A percentile compares a stretch with the other conserved stretches of the same genome.
phyloP scores from a whole-genome alignment of 2,888 invertebrate species.

The Nemotelus nigrinus region DNA sequence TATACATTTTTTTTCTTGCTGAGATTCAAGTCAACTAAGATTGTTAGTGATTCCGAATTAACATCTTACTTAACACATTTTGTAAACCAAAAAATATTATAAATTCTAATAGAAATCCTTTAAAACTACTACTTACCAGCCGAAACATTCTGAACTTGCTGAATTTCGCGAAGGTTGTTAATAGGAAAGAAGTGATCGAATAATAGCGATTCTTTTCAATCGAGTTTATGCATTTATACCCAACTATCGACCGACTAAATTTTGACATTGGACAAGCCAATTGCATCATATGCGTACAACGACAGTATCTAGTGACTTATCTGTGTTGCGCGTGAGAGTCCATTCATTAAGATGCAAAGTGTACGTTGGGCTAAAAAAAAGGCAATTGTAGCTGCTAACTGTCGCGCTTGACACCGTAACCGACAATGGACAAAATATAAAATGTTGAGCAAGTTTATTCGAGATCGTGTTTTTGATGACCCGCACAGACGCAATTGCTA shows the following conservation, averaged over 20 bases:
- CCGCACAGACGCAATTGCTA: no score
- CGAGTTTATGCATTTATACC: constrained; percentile 40
- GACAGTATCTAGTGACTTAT: constrained; percentile 4
- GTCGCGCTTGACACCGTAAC: constrained; percentile 12
- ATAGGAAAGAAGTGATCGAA: constrained; percentile 26
- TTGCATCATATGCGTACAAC: constrained; percentile 38
- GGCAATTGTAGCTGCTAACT: constrained; percentile 26
- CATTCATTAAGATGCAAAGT: constrained; percentile 42
- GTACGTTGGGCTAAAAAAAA: constrained; percentile 25
- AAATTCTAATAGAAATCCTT: no score
- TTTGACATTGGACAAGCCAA: constrained; percentile 39
- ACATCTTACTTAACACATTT: no score
- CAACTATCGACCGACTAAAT: constrained; percentile 20
- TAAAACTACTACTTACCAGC: constrained; percentile 8
- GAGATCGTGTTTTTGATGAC: no score
- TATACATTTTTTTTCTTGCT: no score
- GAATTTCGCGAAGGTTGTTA: constrained; percentile 33
- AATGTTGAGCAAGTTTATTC: constrained; percentile 22
- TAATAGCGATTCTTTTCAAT: constrained; percentile 28
- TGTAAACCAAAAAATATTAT: no score
- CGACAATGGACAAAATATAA: constrained; percentile 18
- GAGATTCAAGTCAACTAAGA: no score
- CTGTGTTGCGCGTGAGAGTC: constrained; percentile 12
- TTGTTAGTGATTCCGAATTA: no score
- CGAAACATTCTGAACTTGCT: constrained; percentile 29